phyloP scores from a whole-genome alignment of 2,888 invertebrate species.

The Rhimphoctona megacephalus region DNA sequence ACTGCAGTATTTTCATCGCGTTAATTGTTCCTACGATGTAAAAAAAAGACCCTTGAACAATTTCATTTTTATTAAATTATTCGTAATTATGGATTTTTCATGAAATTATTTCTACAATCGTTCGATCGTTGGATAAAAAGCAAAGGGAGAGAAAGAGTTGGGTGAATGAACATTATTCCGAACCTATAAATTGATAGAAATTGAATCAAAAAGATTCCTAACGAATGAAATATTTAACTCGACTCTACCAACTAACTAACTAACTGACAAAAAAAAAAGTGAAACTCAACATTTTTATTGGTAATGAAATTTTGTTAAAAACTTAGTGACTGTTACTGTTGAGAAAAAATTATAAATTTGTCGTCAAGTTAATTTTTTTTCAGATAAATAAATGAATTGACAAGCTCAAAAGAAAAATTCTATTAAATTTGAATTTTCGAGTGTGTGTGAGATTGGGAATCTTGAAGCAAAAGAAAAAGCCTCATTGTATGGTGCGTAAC shows the following conservation, averaged over 20 bases:
- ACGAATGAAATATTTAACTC: background rate
- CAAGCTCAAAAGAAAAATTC: background rate
- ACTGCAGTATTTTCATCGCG: slow-evolving; percentile 27
- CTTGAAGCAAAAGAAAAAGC: background rate
- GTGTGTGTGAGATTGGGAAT: background rate
- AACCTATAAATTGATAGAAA: background rate
- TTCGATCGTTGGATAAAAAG: slow-evolving; percentile 20
- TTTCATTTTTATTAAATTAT: slow-evolving; percentile 50
- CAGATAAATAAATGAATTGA: background rate
- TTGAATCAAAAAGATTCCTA: background rate
- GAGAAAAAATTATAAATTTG: background rate
- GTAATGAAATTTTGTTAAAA: background rate
- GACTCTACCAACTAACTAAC: too few relatives aligned
- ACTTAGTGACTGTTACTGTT: background rate
- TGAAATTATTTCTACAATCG: background rate
- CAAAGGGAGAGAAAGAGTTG: background rate
- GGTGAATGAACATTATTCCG: too few relatives aligned
- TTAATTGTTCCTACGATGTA: slow-evolving; percentile 8
- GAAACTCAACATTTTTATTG: background rate
- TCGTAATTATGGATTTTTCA: slow-evolving; percentile 16
- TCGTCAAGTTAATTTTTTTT: background rate
- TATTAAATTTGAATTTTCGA: background rate
- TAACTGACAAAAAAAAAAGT: too few relatives aligned
- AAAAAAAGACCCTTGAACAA: background rate
- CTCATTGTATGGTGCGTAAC: slow-evolving; percentile 45